Base-by-base conservation (phyloP, 1,140 invertebrate species). In the Choristoneura fumiferana region DNA sequence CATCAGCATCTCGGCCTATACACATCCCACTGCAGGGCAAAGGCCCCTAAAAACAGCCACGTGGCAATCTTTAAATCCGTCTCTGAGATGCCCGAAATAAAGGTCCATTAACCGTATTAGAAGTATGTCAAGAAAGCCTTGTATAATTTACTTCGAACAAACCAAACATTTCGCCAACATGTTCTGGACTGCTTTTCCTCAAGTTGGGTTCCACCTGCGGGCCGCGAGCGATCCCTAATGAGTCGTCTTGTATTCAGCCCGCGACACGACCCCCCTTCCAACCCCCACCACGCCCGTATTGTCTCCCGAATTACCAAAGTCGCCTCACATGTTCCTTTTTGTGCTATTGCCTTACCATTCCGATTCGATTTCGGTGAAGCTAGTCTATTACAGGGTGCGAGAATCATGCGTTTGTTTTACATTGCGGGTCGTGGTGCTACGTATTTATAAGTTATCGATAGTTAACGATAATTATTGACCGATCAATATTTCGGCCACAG, bases 171-270 rank as follows among this genome's bases (percentile, higher is more conserved):
- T 33, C n/a, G n/a, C 43, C 22, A 49, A 49, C 22, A 12, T 49
- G 22, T 18, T 49, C 43, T n/a, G 18, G 8, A 17, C 14, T 45
- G 14, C 8, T 8, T 40, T 15, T 18, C 40, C 15, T 6, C 22
- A 2, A 22, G n/a, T 9, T n/a, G 17, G 17, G 43, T 1, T 33
- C 17, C 43, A 49, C 43, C 43, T 49, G 43, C 40, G 15, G 40
- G 40, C 43, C 43, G 43, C 43, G 43, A 49, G 52, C 52, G 13
- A 36, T 15, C 52, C 52, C 29, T 54, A 54, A 54, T 54, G 52
- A 54, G 14, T 54, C 52, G 52, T 54, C 34, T 36, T 35, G 52
- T 54, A 54, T 54, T 54, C 52, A 54, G 29, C 34, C 22, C 34
- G 52, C 52, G 52, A 10, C 52, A 35, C 29, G 33, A 34, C 37